Conservation (phyloP, 2,888 invertebrate species). For the Trissolcus japonicus region DNA sequence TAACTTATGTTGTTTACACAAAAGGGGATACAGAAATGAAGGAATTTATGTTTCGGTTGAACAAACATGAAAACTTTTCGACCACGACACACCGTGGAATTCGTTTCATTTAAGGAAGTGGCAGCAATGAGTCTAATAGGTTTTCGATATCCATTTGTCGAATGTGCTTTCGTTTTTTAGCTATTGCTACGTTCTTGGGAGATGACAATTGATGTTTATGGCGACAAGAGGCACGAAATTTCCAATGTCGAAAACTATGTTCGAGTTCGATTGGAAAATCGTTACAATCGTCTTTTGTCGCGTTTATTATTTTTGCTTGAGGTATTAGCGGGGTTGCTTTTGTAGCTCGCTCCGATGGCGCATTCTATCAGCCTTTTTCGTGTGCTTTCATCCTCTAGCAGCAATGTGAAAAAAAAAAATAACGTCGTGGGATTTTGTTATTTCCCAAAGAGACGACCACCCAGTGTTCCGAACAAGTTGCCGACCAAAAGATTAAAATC, state of each 20-base stretch:
- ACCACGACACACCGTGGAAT: constrained; percentile 26
- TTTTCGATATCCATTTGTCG: constrained; percentile 49
- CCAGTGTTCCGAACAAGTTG: constrained; percentile 49
- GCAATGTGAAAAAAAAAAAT: constrained; percentile 11
- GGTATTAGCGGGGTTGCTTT: constrained; percentile 43
- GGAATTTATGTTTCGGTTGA: constrained; percentile 6
- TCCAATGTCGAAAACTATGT: constrained; percentile 36
- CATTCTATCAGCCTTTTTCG: constrained; percentile 54
- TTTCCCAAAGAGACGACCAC: constrained; percentile 53
- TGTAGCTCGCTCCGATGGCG: constrained; percentile 16
- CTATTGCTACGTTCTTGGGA: constrained; percentile 23
- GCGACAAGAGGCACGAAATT: constrained; percentile 46
- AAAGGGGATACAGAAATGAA: background rate
- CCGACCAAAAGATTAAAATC: constrained; percentile 54
- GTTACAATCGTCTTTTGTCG: constrained; percentile 42
- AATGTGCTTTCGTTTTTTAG: constrained; percentile 14
- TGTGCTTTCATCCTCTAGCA: constrained; percentile 37
- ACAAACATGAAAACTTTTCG: constrained; percentile 26
- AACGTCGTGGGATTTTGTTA: constrained; percentile 53
- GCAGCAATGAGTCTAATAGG: constrained; percentile 52
- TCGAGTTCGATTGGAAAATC: constrained; percentile 51
- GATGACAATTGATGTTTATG: constrained; percentile 51
- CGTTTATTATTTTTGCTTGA: constrained; percentile 52
- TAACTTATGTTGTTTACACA: background rate
- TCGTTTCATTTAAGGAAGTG: constrained; percentile 49